Percentiles rank a stretch among this genome's conserved stretches.
Evolutionary conservation across 2,113 vertebrate species (phyloP).

Genomic region (Oceanites oceanicus): DNA sequence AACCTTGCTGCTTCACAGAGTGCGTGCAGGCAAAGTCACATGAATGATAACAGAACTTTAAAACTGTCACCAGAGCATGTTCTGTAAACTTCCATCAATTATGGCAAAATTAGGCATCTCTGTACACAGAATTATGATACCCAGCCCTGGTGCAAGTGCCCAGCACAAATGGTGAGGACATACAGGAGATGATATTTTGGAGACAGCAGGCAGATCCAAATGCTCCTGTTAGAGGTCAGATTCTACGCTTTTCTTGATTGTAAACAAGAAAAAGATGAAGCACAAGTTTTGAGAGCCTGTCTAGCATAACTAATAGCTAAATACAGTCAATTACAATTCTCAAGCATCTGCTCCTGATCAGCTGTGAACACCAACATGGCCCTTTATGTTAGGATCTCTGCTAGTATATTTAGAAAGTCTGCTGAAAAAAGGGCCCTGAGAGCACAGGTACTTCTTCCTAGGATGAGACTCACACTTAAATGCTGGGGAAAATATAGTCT

Average conservation of each 20-base stretch:
- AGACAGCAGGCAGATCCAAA: not conserved
- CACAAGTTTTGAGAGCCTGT: not conserved
- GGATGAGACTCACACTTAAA: not conserved
- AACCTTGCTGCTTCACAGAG: not conserved
- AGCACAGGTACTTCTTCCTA: not conserved
- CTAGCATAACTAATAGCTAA: not conserved
- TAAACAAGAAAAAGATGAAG: not conserved
- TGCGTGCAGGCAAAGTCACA: not conserved
- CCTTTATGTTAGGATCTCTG: not conserved
- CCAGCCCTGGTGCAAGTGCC: not conserved
- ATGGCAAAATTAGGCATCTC: not conserved
- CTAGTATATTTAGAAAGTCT: not conserved
- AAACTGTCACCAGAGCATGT: not conserved
- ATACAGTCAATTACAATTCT: not conserved
- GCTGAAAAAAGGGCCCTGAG: not conserved
- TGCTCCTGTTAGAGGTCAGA: not conserved
- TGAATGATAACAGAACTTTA: not conserved
- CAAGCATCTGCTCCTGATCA: not conserved
- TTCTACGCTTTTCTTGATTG: not conserved
- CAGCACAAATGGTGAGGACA: not conserved
- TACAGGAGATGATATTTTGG: not conserved
- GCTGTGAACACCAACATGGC: not conserved
- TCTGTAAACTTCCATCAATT: not conserved
- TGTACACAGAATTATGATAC: not conserved
- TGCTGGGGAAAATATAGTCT: not conserved